Conservation (phyloP, 2,888 invertebrate genomes). For the Yponomeuta evonymella region DNA sequence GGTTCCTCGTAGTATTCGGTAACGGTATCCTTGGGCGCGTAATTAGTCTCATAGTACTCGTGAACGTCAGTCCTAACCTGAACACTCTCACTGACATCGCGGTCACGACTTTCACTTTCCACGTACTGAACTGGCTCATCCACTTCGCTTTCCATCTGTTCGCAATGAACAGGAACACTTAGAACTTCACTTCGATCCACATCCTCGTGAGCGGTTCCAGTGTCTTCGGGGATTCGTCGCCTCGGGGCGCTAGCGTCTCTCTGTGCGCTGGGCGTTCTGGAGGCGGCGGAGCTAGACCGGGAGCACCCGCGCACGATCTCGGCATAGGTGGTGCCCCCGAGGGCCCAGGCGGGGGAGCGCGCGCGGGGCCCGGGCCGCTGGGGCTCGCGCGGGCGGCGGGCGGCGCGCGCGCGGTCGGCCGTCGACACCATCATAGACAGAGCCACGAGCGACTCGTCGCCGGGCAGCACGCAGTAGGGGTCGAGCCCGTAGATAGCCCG, state of each 20-base stretch:
- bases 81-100: constrained; percentile 55
- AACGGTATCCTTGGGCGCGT: constrained; percentile 24
- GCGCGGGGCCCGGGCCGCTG: constrained; percentile 42
- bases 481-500: constrained; percentile 84
- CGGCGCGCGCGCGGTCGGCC: constrained; percentile 35
- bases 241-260: constrained; percentile 9
- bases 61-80: constrained; percentile 40
- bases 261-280: constrained; percentile 38
- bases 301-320: constrained; percentile 83
- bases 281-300: constrained; percentile 51
- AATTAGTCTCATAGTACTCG: constrained; percentile 32
- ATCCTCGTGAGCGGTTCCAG: constrained; percentile 27
- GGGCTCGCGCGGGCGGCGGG: constrained; percentile 60
- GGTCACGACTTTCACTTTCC: constrained; percentile 42
- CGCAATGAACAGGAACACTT: constrained; percentile 39
- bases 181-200: constrained; percentile 31
- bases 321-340: constrained; percentile 85
- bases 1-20: constrained; percentile 30
- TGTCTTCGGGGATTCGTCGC: constrained; percentile 18
- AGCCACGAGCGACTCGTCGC: constrained; percentile 77
- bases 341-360: constrained; percentile 83
- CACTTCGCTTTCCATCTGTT: constrained; percentile 31
- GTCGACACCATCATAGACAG: constrained; percentile 54
- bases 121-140: constrained; percentile 33
- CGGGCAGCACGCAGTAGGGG: constrained; percentile 80